These are phyloP conservation scores for Tuta absoluta DNA, from an alignment of 2,888 invertebrate genomes.

Conservation along the genomic window DNA sequence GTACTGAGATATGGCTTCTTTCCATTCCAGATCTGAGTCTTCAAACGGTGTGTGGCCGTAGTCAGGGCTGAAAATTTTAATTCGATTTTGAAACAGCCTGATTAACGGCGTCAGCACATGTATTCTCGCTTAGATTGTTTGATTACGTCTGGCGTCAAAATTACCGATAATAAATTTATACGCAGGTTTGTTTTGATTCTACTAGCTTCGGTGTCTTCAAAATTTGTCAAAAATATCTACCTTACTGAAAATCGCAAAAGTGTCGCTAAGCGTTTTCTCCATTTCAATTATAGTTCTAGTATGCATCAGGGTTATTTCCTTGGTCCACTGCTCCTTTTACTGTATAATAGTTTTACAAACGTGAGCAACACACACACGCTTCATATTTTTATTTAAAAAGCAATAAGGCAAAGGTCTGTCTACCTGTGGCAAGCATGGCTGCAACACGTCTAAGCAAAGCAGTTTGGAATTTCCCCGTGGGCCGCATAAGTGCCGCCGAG, in stretches of 20 bases:
- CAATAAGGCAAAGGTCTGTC: neutral
- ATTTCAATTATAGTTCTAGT: neutral
- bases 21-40: constrained; percentile 60
- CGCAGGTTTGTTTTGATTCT: too few relatives aligned
- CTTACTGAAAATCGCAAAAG: too few relatives aligned
- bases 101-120: too few relatives aligned
- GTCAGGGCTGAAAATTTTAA: constrained; percentile 76
- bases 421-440: constrained; percentile 2
- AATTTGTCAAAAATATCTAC: too few relatives aligned
- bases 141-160: too few relatives aligned
- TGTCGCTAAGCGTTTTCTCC: too few relatives aligned
- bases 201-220: too few relatives aligned
- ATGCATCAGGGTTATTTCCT: neutral
- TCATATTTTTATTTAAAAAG: neutral
- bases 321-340: neutral
- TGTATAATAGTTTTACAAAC: neutral
- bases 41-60: constrained; percentile 77
- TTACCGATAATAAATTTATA: too few relatives aligned
- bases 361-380: neutral
- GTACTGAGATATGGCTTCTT: constrained; percentile 69
- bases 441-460: constrained; percentile 2
- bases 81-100: too few relatives aligned
- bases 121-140: too few relatives aligned
- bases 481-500: constrained; percentile 21
- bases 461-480: constrained; percentile 24